Percentiles rank a stretch among this genome's conserved stretches.
Conservation (phyloP, 2,797 vertebrate genomes). For the Hirundo rustica region DNA sequence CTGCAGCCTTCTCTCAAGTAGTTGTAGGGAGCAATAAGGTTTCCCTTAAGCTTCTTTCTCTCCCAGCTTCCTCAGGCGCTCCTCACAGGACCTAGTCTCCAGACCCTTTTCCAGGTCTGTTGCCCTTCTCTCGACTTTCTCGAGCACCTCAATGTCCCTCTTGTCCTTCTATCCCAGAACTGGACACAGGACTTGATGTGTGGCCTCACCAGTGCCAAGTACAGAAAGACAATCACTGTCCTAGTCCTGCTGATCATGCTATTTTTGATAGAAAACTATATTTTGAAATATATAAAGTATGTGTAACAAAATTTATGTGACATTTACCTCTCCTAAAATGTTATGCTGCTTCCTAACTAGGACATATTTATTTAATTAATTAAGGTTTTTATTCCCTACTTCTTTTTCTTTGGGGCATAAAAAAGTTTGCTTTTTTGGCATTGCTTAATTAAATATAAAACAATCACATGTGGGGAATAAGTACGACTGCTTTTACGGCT, state of each 20-base stretch:
- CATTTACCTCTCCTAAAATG: background rate
- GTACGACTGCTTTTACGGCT: background rate
- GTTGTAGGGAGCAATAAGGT: too few species aligned
- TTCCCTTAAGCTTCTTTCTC: background rate
- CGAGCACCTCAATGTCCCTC: background rate
- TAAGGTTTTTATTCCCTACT: background rate
- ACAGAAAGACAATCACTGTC: background rate
- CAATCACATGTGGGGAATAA: background rate
- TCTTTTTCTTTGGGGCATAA: background rate
- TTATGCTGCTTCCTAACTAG: background rate
- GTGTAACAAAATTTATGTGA: background rate
- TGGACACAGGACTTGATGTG: background rate
- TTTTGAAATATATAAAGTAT: background rate
- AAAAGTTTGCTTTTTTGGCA: background rate
- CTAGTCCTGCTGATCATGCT: background rate
- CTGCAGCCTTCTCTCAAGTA: background rate
- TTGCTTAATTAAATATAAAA: constrained; percentile 24
- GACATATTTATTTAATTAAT: background rate
- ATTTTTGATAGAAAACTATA: background rate
- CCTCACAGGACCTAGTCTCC: background rate
- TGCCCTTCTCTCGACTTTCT: accelerated
- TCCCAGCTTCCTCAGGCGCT: background rate
- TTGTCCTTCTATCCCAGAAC: background rate
- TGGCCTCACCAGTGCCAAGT: accelerated
- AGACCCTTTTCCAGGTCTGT: too few species aligned